Base-by-base conservation (phyloP, 2,797 vertebrate species). In the Tiaroga cobitis region DNA sequence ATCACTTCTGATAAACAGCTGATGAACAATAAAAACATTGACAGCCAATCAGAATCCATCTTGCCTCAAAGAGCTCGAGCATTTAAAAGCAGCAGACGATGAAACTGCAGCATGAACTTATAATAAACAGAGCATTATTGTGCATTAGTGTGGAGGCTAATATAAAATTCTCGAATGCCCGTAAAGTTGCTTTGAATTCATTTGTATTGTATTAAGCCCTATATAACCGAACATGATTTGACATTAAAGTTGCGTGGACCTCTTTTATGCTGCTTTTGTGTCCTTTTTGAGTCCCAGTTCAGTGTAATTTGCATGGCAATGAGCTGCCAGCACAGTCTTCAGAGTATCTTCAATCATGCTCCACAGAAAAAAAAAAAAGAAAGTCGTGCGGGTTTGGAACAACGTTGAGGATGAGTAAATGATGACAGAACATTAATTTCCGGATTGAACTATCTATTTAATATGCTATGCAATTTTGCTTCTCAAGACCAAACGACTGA, bases 231-330 rank as follows among this genome's bases (percentile, higher is more conserved):
- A 76, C 21, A 16, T 74, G 46, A 74, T 49, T 74, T 56, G 74
- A 56, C 32, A 9, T 7, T 21, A 74, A 56, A 29, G 70, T 24
- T 56, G 19, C n/a, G 2, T 34, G 29, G 49, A 21, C 19, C 21
- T 37, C 73, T 59, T 61, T 24, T 41, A 6, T 61, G 8, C 13
- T 78, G n/a, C 74, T 78, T 78, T 76, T 76, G 74, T 76, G 74
- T 37, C 11, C 24, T 56, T 37, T 59, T n/a, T 41, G 34, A 59
- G 15, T 9, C 37, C 7, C 13, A 2, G 21, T 61, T 41, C 8
- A 41, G 26, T 77, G 24, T 39, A 41, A 61, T 78, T 78, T 78
- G 54, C 75, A 78, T 78, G 34, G 54, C 24, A 78, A 61, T 61
- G 54, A 61, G 37, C 0, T 5, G 37, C 76, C 76, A 78, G 16